Percentiles rank a stretch among this genome's conserved stretches.
These are phyloP conservation scores for Macaria notata DNA, from an alignment of 2,888 invertebrate genomes.

Conservation along the genomic window DNA sequence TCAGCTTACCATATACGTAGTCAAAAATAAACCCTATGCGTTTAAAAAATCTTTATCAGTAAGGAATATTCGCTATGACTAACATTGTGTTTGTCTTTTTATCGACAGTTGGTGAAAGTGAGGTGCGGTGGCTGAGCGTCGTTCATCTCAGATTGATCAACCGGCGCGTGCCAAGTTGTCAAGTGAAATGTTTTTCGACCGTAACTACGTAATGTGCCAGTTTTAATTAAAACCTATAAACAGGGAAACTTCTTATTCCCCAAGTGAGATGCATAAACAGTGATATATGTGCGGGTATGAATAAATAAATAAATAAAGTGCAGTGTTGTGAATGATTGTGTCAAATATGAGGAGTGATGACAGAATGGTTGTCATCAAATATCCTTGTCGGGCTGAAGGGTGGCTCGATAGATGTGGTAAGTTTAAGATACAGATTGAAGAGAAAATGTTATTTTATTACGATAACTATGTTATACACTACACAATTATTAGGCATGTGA, in stretches of 20 bases:
- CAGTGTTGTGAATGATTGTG: slow-evolving; percentile 43
- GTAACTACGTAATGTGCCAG: too few species aligned
- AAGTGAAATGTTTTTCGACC: too few species aligned
- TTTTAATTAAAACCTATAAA: too few species aligned
- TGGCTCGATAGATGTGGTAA: slow-evolving; percentile 77
- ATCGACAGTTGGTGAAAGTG: slow-evolving; percentile 73
- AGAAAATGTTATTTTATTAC: too few species aligned
- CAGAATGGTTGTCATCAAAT: slow-evolving; percentile 58
- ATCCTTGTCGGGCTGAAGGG: slow-evolving; percentile 74
- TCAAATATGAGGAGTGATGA: slow-evolving; percentile 62
- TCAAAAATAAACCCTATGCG: too few species aligned
- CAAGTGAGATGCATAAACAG: slow-evolving; percentile 54
- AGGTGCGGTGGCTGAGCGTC: slow-evolving; percentile 49
- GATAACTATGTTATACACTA: background rate
- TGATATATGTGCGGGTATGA: slow-evolving; percentile 31
- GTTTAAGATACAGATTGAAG: slow-evolving; percentile 28
- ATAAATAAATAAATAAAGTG: slow-evolving; percentile 2
- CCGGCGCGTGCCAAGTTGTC: slow-evolving; percentile 36
- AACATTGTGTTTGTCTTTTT: slow-evolving; percentile 46
- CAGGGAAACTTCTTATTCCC: too few species aligned
- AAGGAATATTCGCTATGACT: slow-evolving; percentile 28
- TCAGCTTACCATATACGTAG: too few species aligned
- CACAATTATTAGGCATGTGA: too few species aligned
- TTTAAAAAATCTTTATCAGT: too few species aligned
- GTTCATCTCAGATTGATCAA: slow-evolving; percentile 38